A percentile compares a stretch with the other conserved stretches of the same genome.
phyloP scores from a whole-genome alignment of 2,888 invertebrate species.

The Lathronympha strigana region DNA sequence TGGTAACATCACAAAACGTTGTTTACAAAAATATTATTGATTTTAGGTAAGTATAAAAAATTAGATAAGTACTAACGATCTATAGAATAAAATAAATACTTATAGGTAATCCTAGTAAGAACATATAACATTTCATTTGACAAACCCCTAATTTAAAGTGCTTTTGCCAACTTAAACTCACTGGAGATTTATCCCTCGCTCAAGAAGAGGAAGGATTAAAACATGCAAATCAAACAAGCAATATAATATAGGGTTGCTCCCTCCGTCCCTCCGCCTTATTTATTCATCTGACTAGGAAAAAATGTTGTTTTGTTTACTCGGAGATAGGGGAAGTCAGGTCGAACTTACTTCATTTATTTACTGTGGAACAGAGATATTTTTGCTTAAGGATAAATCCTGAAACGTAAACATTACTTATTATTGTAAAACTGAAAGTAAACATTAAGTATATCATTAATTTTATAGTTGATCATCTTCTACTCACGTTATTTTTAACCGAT shows the following conservation, averaged over 20 bases:
- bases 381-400: no score
- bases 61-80: no score
- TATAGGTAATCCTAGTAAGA: slow-evolving; percentile 2
- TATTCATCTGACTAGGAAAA: slow-evolving; percentile 81
- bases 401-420: slow-evolving; percentile 48
- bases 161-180: slow-evolving; percentile 17
- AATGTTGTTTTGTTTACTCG: slow-evolving; percentile 81
- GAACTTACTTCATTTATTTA: slow-evolving; percentile 67
- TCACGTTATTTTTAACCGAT: no score
- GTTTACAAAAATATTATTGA: no score
- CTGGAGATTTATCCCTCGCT: slow-evolving; percentile 43
- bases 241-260: slow-evolving; percentile 71
- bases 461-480: no score
- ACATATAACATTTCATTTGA: slow-evolving; percentile 9
- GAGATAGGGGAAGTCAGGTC: slow-evolving; percentile 62
- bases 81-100: slow-evolving; percentile 1
- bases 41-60: no score
- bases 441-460: neutral
- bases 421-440: neutral
- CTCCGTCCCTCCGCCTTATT: slow-evolving; percentile 79
- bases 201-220: slow-evolving; percentile 78
- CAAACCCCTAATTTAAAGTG: slow-evolving; percentile 22
- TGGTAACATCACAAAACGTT: no score
- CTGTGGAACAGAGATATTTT: slow-evolving; percentile 65
- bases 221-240: slow-evolving; percentile 82